Evolutionary conservation across 64 coral and sea anemone species (phyloP).

Genomic region (Trachythela sp.): DNA sequence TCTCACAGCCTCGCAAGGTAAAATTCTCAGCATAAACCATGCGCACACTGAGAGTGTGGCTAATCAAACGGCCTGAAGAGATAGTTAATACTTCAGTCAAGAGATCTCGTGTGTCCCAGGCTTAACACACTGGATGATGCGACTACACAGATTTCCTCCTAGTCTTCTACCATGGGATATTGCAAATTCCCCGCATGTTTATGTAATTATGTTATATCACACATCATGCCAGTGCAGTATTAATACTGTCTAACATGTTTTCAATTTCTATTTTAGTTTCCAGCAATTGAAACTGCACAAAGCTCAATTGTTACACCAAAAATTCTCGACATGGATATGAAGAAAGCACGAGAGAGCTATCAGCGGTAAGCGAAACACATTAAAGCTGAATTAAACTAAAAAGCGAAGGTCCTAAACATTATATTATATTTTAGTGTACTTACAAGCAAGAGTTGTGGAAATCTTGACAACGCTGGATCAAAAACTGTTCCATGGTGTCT

Average conservation of each 20-base stretch:
- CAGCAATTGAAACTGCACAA: neutral
- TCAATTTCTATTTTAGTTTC: neutral
- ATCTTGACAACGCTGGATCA: neutral
- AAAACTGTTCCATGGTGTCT: neutral
- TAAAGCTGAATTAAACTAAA: neutral
- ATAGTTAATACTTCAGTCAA: no score
- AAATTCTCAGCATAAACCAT: no score
- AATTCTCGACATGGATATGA: neutral
- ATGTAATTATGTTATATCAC: no score
- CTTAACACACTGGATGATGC: no score
- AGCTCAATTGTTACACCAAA: neutral
- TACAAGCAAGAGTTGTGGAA: neutral
- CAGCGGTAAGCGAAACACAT: neutral
- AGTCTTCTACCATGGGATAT: no score
- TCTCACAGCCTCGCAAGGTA: no score
- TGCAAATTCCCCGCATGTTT: no score
- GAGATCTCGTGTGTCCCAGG: no score
- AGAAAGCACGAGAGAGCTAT: neutral
- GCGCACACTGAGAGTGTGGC: no score
- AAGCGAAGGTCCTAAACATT: neutral
- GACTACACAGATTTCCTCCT: no score
- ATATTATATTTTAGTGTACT: neutral
- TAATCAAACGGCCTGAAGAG: no score
- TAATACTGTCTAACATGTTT: neutral
- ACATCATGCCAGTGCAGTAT: no score